Conservation (phyloP, 2,113 vertebrate species). For the Clarias gariepinus region DNA sequence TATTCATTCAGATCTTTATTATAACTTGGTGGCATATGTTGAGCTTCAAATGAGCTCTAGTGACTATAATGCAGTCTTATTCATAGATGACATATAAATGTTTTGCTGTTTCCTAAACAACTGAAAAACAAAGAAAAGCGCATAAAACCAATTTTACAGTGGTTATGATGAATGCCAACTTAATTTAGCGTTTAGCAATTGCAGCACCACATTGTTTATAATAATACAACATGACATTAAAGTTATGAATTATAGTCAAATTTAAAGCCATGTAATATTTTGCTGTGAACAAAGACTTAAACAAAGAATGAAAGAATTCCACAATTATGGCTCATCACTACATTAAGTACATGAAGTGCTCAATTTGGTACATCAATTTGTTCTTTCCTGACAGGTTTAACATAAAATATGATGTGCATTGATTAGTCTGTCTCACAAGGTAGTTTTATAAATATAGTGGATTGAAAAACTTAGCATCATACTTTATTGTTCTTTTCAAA, state of each 20-base stretch:
- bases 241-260: not conserved
- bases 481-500: not conserved
- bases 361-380: not conserved
- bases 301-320: not conserved
- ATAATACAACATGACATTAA: not conserved
- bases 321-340: not conserved
- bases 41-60: not conserved
- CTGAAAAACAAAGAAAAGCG: not conserved
- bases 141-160: not conserved
- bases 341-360: not conserved
- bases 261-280: not conserved
- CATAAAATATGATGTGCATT: not conserved
- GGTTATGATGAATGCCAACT: not conserved
- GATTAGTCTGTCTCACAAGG: not conserved
- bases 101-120: slow-evolving; percentile 7
- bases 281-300: slow-evolving; percentile 15
- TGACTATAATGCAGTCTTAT: not conserved
- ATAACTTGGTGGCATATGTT: not conserved
- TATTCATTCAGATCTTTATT: not conserved
- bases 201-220: not conserved
- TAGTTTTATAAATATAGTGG: not conserved
- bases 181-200: not conserved
- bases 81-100: not conserved
- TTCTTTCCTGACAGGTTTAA: slow-evolving; percentile 4
- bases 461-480: not conserved